Percentiles rank a stretch among this genome's conserved stretches.
Conservation (phyloP, 2,888 invertebrate genomes). For the Oxytorus armatus region DNA sequence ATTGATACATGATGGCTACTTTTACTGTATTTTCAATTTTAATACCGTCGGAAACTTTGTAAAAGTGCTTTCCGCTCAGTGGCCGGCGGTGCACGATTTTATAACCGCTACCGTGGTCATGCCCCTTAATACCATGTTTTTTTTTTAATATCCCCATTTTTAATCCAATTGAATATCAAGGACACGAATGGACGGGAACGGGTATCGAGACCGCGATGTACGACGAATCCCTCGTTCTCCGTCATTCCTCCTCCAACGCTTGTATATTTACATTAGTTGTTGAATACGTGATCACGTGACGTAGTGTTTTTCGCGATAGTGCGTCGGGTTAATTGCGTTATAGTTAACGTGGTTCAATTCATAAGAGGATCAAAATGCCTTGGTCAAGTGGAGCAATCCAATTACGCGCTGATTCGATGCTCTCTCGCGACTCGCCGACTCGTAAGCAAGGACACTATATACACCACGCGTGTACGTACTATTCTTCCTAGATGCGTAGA, state of each 20-base stretch:
- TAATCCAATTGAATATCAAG: not conserved
- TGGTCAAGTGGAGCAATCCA: constrained; percentile 83
- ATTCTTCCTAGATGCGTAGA: not conserved
- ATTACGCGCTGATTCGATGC: constrained; percentile 81
- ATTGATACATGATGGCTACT: too few relatives aligned
- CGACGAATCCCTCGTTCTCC: too few relatives aligned
- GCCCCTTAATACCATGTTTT: too few relatives aligned
- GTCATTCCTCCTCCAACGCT: not conserved
- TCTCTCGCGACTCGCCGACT: constrained; percentile 68
- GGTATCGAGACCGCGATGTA: too few relatives aligned
- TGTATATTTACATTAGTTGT: not conserved
- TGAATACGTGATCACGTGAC: constrained; percentile 38
- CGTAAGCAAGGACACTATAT: constrained; percentile 59
- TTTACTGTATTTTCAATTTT: too few relatives aligned
- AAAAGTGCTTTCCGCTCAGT: too few relatives aligned
- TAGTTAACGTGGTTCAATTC: constrained; percentile 78
- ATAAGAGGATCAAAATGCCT: constrained; percentile 81
- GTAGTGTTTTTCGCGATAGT: constrained; percentile 53
- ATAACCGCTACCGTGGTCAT: too few relatives aligned
- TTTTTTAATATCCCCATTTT: too few relatives aligned
- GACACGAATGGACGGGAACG: too few relatives aligned
- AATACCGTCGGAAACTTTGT: too few relatives aligned
- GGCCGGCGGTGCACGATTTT: too few relatives aligned
- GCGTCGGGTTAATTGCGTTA: constrained; percentile 75
- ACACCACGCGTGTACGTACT: not conserved